phyloP scores from a whole-genome alignment of 2,888 invertebrate species.

The Caradrina kadenii region DNA sequence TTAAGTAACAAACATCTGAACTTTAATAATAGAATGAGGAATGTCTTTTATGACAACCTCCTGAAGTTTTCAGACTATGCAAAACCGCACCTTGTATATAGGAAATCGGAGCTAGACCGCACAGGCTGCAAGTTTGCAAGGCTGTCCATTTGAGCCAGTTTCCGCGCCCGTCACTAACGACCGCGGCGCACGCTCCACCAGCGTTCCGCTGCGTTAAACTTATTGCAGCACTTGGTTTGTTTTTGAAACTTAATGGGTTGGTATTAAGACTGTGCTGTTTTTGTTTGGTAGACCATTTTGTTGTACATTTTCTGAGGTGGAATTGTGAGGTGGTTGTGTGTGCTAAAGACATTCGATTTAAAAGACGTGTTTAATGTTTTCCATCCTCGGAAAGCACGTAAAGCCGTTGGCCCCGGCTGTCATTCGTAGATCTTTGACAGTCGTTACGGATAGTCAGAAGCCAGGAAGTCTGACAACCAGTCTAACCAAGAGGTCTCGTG shows the following conservation, averaged over 20 bases:
- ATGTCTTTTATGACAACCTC: no score
- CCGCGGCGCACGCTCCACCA: conserved; percentile 32
- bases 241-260: conserved; percentile 37
- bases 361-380: not conserved
- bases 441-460: no score
- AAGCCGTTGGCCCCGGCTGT: no score
- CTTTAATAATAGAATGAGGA: no score
- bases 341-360: not conserved
- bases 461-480: no score
- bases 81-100: no score
- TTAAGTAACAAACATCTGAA: no score
- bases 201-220: conserved; percentile 32
- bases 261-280: conserved; percentile 24
- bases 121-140: conserved; percentile 1
- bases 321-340: not conserved
- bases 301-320: conserved; percentile 1
- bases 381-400: no score
- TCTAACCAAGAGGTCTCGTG: no score
- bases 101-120: not conserved
- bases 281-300: conserved; percentile 1
- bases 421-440: no score
- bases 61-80: no score
- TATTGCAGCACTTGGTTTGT: conserved; percentile 36
- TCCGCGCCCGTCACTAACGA: conserved; percentile 30
- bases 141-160: conserved; percentile 23